Conservation (phyloP, 2,888 invertebrate species). For the Eristalis arbustorum region DNA sequence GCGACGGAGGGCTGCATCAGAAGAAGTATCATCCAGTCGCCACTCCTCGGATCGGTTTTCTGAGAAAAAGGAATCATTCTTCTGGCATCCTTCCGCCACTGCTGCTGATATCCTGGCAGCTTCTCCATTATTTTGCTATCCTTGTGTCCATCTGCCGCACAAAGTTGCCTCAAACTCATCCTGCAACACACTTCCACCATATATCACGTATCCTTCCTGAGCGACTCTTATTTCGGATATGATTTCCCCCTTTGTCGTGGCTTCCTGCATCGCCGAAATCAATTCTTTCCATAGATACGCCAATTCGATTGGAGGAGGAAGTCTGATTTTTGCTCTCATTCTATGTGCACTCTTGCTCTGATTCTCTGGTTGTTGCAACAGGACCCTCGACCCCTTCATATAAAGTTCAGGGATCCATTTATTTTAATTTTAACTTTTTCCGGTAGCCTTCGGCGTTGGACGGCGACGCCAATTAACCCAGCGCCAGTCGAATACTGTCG, state of each 20-base stretch:
- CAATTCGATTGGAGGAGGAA: conserved; percentile 12
- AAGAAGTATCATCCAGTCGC: neutral
- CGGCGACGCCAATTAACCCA: neutral
- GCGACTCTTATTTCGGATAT: conserved; percentile 25
- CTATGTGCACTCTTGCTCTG: neutral
- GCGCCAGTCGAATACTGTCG: neutral
- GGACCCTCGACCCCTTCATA: too few species aligned
- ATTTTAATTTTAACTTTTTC: neutral
- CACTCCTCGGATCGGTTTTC: neutral
- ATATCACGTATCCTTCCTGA: conserved; percentile 19
- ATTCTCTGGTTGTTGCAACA: neutral
- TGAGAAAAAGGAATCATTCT: neutral
- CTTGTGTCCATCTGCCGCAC: conserved; percentile 1
- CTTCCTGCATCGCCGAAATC: neutral
- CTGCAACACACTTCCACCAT: conserved; percentile 21
- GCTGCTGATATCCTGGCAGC: conserved; percentile 32
- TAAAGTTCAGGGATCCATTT: too few species aligned
- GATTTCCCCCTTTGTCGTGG: neutral
- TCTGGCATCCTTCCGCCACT: conserved; percentile 8
- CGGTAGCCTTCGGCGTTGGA: neutral
- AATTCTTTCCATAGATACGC: conserved; percentile 16
- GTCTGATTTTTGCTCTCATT: conserved; percentile 14
- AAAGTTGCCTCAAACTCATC: conserved; percentile 22
- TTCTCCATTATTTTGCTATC: conserved; percentile 20
- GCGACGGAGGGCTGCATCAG: neutral